These are phyloP conservation scores for Philypnodon macrostomus DNA, from an alignment of 2,797 vertebrate species.

Conservation along the genomic window DNA sequence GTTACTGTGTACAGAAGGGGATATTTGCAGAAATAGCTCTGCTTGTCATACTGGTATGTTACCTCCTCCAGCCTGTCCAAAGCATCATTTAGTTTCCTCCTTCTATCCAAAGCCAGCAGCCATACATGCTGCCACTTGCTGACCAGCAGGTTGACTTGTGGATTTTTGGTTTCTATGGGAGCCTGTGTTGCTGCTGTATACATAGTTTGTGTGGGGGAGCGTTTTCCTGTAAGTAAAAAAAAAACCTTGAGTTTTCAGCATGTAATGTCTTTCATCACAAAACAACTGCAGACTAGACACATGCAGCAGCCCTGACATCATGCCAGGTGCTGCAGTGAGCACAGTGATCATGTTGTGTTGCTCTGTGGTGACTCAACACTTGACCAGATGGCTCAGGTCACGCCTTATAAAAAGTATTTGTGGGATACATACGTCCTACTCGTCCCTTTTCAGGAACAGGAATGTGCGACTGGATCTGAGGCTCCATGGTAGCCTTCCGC, in stretches of 20 bases:
- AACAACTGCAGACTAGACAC: conserved; percentile 8
- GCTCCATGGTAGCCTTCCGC: conserved; percentile 85
- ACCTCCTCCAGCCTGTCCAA: conserved; percentile 97
- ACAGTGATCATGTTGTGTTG: conserved; percentile 46
- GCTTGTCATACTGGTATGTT: neutral
- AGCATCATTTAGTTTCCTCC: conserved; percentile 94
- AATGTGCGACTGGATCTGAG: conserved; percentile 94
- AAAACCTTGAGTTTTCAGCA: conserved; percentile 28
- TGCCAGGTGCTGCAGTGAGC: conserved; percentile 48
- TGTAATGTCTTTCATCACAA: conserved; percentile 15
- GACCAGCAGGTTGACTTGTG: conserved; percentile 91
- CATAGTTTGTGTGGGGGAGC: conserved; percentile 86
- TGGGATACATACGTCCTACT: conserved; percentile 83
- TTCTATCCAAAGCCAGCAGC: conserved; percentile 92
- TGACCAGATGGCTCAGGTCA: conserved; percentile 62
- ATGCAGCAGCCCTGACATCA: conserved; percentile 48
- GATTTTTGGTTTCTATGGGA: conserved; percentile 94
- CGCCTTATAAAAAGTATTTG: conserved; percentile 21
- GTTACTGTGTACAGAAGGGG: neutral
- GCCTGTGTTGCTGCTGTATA: conserved; percentile 86
- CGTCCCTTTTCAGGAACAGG: conserved; percentile 91
- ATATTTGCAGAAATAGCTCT: neutral
- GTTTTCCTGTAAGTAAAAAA: conserved; percentile 83
- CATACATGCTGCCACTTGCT: conserved; percentile 99
- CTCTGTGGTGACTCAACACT: conserved; percentile 50